Evolutionary conservation across 2,113 vertebrate species (phyloP).

Genomic region (Thunnus maccoyii): DNA sequence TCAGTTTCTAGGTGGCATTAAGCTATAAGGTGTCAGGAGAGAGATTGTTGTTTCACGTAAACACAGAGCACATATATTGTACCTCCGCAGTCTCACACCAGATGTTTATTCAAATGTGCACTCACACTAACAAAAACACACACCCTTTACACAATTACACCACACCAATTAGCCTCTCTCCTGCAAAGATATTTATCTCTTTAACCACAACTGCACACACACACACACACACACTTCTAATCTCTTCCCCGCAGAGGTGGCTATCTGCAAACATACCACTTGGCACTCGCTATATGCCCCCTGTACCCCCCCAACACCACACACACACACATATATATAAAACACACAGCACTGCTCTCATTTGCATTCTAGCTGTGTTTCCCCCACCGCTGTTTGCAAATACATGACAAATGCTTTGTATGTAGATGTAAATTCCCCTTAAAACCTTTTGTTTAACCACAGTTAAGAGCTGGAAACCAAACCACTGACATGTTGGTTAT

Average conservation of each 20-base stretch:
- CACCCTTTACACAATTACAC: conserved; percentile 40
- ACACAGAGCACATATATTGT: neutral
- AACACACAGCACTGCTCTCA: neutral
- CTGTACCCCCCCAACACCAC: conserved; percentile 13
- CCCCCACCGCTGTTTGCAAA: conserved; percentile 3
- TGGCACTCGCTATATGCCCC: conserved; percentile 32
- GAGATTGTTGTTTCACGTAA: neutral
- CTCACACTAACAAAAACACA: conserved; percentile 20
- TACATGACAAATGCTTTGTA: conserved; percentile 15
- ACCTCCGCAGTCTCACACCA: conserved; percentile 16
- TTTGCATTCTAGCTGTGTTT: neutral
- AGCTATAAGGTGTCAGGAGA: conserved; percentile 18
- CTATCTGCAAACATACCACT: conserved; percentile 36
- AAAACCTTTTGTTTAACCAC: neutral
- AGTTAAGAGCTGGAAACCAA: conserved; percentile 30
- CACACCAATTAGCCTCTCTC: conserved; percentile 28
- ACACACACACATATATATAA: neutral
- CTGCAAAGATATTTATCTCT: conserved; percentile 56
- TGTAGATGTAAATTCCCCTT: neutral
- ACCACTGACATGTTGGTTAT: conserved; percentile 11
- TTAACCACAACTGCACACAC: conserved; percentile 12
- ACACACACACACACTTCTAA: conserved; percentile 25
- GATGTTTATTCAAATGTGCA: conserved; percentile 50
- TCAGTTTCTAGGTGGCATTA: neutral
- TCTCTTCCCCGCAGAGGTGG: conserved; percentile 30